phyloP scores from a whole-genome alignment of 2,888 invertebrate genomes.

The Pecten maximus region DNA sequence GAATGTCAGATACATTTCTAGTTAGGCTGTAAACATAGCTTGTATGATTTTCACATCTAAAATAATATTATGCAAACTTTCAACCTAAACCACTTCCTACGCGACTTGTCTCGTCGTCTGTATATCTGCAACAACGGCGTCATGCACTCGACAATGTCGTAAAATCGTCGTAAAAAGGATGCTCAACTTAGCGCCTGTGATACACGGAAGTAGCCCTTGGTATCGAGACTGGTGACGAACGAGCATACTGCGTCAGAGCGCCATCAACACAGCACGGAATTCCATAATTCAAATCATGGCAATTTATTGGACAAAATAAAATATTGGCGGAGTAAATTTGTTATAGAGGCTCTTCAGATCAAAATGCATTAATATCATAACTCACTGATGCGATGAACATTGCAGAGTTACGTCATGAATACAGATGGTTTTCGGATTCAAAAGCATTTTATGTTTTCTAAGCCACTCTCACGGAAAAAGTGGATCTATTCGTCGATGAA shows the following conservation, averaged over 20 bases:
- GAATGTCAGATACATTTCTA: no score
- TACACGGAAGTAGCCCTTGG: neutral
- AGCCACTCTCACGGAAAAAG: neutral
- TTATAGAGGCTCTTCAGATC: neutral
- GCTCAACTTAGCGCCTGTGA: no score
- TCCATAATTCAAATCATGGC: conserved; percentile 4
- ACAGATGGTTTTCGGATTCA: neutral
- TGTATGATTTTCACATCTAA: no score
- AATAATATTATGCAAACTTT: no score
- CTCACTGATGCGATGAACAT: neutral
- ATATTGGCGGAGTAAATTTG: neutral
- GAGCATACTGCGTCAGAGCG: neutral
- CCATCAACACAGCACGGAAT: neutral
- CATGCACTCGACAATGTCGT: no score
- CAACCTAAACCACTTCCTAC: no score
- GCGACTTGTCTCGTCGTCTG: no score
- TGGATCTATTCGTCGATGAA: neutral
- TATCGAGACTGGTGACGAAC: neutral
- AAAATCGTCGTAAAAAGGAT: no score
- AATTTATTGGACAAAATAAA: neutral
- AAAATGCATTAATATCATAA: neutral
- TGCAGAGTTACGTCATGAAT: neutral
- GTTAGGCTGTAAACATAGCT: no score
- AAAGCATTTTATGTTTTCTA: neutral
- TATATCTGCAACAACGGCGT: no score